These are phyloP conservation scores for Pristionchus japonicus DNA, from an alignment of 2,888 invertebrate species.

Conservation along the genomic window DNA sequence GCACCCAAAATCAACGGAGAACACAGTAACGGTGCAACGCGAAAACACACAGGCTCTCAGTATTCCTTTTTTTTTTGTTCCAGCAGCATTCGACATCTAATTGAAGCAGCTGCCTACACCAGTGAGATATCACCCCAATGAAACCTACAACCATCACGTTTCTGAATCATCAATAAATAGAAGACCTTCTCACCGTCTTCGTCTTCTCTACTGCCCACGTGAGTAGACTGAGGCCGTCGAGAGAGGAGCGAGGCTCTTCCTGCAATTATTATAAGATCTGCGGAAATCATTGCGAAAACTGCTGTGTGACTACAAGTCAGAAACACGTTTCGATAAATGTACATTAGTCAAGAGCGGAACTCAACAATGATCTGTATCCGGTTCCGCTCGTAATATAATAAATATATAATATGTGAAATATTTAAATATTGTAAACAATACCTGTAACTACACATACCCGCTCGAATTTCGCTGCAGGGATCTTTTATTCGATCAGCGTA, in stretches of 20 bases:
- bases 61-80: too few species aligned
- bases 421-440: too few species aligned
- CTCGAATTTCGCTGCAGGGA: too few species aligned
- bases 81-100: too few species aligned
- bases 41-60: too few species aligned
- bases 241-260: background rate
- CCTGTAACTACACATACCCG: too few species aligned
- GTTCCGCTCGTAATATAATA: background rate
- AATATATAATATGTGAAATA: too few species aligned
- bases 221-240: constrained; percentile 23
- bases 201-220: constrained; percentile 14
- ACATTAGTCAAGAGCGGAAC: background rate
- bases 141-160: background rate
- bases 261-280: background rate
- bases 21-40: too few species aligned
- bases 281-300: background rate
- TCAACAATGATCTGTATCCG: background rate
- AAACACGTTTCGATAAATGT: background rate
- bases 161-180: background rate
- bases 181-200: background rate
- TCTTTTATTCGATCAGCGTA: background rate
- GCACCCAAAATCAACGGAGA: too few species aligned
- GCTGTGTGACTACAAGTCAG: background rate
- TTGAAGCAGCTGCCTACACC: too few species aligned
- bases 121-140: too few species aligned